These are phyloP conservation scores for Laodelphax striatellus DNA, from an alignment of 1,140 invertebrate genomes.

Conservation along the genomic window DNA sequence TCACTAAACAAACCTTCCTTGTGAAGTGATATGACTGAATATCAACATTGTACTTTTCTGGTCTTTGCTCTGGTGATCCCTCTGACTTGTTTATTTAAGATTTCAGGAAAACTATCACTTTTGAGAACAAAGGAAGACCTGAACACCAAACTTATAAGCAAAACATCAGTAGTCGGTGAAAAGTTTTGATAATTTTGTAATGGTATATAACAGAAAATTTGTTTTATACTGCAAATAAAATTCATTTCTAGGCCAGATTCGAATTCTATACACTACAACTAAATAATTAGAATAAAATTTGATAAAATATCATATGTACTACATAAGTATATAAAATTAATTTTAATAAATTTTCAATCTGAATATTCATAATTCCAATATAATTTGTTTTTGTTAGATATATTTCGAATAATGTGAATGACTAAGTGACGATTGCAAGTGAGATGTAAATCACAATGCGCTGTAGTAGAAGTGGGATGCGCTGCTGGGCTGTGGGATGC, in stretches of 20 bases:
- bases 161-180: no score
- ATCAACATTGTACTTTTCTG: slow-evolving; percentile 1
- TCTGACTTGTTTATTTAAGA: background rate
- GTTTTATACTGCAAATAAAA: background rate
- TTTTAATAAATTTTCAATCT: slow-evolving; percentile 6
- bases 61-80: slow-evolving; percentile 2
- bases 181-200: no score
- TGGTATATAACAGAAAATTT: no score
- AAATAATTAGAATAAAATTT: slow-evolving; percentile 5
- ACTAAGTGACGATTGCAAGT: slow-evolving; percentile 12
- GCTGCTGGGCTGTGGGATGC: no score
- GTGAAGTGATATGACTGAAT: slow-evolving; percentile 1
- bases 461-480: background rate
- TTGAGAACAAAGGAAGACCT: background rate
- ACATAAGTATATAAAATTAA: slow-evolving; percentile 6
- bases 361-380: slow-evolving; percentile 3
- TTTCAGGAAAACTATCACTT: background rate
- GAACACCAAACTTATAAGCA: background rate
- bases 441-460: slow-evolving; percentile 12
- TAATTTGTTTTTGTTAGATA: slow-evolving; percentile 10
- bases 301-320: slow-evolving; percentile 12
- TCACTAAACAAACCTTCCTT: background rate
- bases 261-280: slow-evolving; percentile 7
- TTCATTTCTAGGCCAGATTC: background rate
- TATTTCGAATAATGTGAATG: slow-evolving; percentile 8